Conservation (phyloP, 2,113 vertebrate genomes). For the Lampris megalopsis region DNA sequence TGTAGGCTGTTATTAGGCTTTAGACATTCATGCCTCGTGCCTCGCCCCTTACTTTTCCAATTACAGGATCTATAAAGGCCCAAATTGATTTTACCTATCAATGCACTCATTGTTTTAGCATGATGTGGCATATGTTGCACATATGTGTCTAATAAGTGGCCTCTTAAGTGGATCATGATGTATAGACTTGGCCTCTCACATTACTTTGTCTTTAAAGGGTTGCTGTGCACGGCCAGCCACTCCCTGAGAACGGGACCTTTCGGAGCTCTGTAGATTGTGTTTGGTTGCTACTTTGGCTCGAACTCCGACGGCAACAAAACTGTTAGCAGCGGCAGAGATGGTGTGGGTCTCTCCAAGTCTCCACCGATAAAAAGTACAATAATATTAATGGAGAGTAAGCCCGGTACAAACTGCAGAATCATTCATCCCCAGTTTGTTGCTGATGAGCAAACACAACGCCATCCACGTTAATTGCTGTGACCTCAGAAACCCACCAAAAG, state of each 20-base stretch:
- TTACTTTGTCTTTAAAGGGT: conserved; percentile 53
- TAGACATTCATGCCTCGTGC: conserved; percentile 53
- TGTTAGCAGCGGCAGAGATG: conserved; percentile 38
- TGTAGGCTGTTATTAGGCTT: conserved; percentile 66
- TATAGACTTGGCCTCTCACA: conserved; percentile 63
- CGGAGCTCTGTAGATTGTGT: conserved; percentile 27
- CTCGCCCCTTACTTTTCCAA: conserved; percentile 46
- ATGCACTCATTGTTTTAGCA: conserved; percentile 78
- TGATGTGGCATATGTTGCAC: conserved; percentile 72
- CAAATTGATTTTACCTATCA: conserved; percentile 79
- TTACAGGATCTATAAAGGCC: conserved; percentile 77
- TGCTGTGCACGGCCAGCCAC: conserved; percentile 26
- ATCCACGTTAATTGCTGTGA: conserved; percentile 81
- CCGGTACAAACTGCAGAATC: conserved; percentile 70
- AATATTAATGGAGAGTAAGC: conserved; percentile 66
- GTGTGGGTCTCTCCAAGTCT: conserved; percentile 39
- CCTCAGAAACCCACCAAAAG: conserved; percentile 76
- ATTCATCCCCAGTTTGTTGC: conserved; percentile 73
- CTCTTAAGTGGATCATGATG: conserved; percentile 57
- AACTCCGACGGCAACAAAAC: conserved; percentile 28
- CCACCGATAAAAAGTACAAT: conserved; percentile 52
- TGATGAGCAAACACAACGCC: conserved; percentile 79
- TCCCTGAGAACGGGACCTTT: conserved; percentile 27
- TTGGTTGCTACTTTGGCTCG: conserved; percentile 3
- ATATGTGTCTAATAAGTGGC: conserved; percentile 78